These are phyloP conservation scores for Ceratosolen fusciceps DNA, from an alignment of 1,140 invertebrate genomes.

Conservation along the genomic window DNA sequence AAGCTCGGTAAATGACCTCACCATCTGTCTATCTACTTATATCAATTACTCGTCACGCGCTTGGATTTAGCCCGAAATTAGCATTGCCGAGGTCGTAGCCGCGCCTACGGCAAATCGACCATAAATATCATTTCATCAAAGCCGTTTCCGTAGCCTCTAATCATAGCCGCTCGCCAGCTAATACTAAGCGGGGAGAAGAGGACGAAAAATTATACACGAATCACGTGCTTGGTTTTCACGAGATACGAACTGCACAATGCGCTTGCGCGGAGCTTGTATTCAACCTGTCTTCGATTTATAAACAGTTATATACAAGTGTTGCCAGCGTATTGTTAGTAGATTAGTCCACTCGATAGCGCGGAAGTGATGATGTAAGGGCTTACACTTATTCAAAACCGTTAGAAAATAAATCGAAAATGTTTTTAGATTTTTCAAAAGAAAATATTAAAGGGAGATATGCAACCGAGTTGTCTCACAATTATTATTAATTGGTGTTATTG, in stretches of 20 bases:
- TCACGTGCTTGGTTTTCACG: no score
- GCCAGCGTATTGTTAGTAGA: conserved; percentile 16
- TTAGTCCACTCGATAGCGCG: conserved; percentile 25
- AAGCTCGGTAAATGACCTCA: not conserved
- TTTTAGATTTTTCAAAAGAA: no score
- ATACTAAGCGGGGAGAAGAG: no score
- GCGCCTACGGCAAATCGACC: conserved; percentile 53
- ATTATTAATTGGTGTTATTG: no score
- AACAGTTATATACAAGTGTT: not conserved
- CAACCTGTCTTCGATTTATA: not conserved
- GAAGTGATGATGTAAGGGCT: conserved; percentile 36
- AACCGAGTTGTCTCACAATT: no score
- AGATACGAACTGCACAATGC: no score
- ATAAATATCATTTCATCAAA: conserved; percentile 64
- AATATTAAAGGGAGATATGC: no score
- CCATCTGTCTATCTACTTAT: no score
- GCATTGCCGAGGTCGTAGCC: conserved; percentile 49
- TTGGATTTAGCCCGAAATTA: conserved; percentile 6
- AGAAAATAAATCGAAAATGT: no score
- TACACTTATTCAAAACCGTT: not conserved
- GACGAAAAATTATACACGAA: not conserved
- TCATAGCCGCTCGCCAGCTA: conserved; percentile 59
- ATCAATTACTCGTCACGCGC: not conserved
- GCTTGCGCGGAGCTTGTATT: not conserved
- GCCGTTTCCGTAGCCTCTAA: conserved; percentile 52